phyloP scores from a whole-genome alignment of 2,888 invertebrate species.

The Acleris holmiana region DNA sequence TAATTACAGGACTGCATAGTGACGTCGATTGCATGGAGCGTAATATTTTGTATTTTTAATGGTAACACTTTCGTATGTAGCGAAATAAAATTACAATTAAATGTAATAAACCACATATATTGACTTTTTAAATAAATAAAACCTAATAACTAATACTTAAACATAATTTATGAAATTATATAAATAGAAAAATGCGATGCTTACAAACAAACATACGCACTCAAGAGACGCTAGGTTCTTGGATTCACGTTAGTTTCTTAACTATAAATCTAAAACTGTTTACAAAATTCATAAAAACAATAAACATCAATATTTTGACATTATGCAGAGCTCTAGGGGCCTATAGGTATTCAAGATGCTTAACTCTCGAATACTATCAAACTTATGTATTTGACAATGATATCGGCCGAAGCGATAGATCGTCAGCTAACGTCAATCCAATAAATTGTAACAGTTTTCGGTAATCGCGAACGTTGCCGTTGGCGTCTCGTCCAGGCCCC shows the following conservation, averaged over 20 bases:
- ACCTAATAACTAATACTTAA: constrained; percentile 78
- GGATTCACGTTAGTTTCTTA: constrained; percentile 13
- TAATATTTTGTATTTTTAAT: neutral
- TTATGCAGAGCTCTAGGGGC: neutral
- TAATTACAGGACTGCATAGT: neutral
- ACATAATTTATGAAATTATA: constrained; percentile 63
- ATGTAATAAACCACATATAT: constrained; percentile 80
- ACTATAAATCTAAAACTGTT: constrained; percentile 27
- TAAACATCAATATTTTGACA: neutral
- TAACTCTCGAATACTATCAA: no score
- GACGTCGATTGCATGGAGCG: constrained; percentile 3
- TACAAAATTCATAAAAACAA: constrained; percentile 2
- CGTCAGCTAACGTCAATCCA: no score
- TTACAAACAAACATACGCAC: constrained; percentile 51
- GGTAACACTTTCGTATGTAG: constrained; percentile 39
- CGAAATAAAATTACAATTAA: constrained; percentile 53
- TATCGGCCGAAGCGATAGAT: no score
- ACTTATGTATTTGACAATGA: no score
- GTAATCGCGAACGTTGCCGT: no score
- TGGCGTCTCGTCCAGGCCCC: no score
- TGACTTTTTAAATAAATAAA: constrained; percentile 84
- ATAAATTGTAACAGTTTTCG: no score
- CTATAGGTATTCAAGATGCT: no score
- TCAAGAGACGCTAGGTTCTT: constrained; percentile 40
- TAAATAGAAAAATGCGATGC: constrained; percentile 72